A percentile compares a stretch with the other conserved stretches of the same genome.
These are phyloP conservation scores for Bufo gargarizans DNA, from an alignment of 2,113 vertebrate genomes.

Conservation along the genomic window DNA sequence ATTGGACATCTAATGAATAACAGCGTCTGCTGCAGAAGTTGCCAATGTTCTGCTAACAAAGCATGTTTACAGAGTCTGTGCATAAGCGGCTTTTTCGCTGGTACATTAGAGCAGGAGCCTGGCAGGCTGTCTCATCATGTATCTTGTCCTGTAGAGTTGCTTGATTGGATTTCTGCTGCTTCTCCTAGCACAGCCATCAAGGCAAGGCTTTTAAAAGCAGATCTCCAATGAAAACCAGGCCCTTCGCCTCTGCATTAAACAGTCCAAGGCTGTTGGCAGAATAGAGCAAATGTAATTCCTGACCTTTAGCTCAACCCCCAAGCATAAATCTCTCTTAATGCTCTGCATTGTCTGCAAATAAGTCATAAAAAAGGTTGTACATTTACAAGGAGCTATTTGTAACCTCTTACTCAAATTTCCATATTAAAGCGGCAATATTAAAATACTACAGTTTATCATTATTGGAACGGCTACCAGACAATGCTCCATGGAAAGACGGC, in stretches of 20 bases:
- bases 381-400: conserved; percentile 61
- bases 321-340: conserved; percentile 69
- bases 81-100: conserved; percentile 64
- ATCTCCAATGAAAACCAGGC: conserved; percentile 65
- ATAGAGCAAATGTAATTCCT: conserved; percentile 60
- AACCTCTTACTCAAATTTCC: conserved; percentile 28
- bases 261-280: conserved; percentile 60
- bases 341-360: conserved; percentile 61
- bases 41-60: conserved; percentile 68
- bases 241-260: conserved; percentile 61
- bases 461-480: conserved; percentile 3
- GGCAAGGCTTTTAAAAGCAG: conserved; percentile 64
- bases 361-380: conserved; percentile 50
- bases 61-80: conserved; percentile 66
- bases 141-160: conserved; percentile 69
- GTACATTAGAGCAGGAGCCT: conserved; percentile 66
- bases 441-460: conserved; percentile 49
- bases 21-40: conserved; percentile 64
- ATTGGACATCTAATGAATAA: conserved; percentile 68
- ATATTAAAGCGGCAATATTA: conserved; percentile 58
- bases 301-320: conserved; percentile 68
- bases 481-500: background rate
- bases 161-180: conserved; percentile 74
- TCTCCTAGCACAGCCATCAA: conserved; percentile 66
- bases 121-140: conserved; percentile 65